Percentiles rank a stretch among this genome's conserved stretches.
Conservation (phyloP, 2,888 invertebrate species). For the Eristalis tenax region DNA sequence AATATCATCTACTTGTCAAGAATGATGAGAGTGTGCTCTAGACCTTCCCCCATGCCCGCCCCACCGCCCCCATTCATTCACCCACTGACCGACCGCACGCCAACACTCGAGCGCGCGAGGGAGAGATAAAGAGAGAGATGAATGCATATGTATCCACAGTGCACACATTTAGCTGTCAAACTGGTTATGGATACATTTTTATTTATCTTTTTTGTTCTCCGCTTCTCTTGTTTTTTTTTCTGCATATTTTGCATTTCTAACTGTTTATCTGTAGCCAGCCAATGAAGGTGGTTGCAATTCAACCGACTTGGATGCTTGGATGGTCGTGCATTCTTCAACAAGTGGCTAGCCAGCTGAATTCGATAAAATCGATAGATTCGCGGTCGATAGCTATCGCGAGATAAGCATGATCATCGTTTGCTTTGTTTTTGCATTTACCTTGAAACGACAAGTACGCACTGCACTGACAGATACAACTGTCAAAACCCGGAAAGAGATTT, state of each 20-base stretch:
- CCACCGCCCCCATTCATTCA: background rate
- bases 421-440: slow-evolving; percentile 19
- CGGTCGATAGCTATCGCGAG: slow-evolving; percentile 3
- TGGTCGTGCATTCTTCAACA: background rate
- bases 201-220: background rate
- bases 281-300: background rate
- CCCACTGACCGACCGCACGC: too few species aligned
- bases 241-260: slow-evolving; percentile 29
- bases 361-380: background rate
- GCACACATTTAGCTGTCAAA: slow-evolving; percentile 45
- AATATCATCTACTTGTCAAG: slow-evolving; percentile 21
- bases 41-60: background rate
- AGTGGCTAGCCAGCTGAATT: slow-evolving; percentile 6
- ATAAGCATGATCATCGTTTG: background rate
- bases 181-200: slow-evolving; percentile 26
- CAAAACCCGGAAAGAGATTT: slow-evolving; percentile 51
- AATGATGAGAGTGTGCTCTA: slow-evolving; percentile 11
- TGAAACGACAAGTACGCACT: background rate
- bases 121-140: background rate
- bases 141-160: slow-evolving; percentile 28
- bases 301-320: too few species aligned
- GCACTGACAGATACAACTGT: background rate
- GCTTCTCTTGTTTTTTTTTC: background rate
- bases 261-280: slow-evolving; percentile 14
- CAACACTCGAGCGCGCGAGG: background rate